phyloP scores from a whole-genome alignment of 2,113 vertebrate genomes.

The Podarcis raffonei region DNA sequence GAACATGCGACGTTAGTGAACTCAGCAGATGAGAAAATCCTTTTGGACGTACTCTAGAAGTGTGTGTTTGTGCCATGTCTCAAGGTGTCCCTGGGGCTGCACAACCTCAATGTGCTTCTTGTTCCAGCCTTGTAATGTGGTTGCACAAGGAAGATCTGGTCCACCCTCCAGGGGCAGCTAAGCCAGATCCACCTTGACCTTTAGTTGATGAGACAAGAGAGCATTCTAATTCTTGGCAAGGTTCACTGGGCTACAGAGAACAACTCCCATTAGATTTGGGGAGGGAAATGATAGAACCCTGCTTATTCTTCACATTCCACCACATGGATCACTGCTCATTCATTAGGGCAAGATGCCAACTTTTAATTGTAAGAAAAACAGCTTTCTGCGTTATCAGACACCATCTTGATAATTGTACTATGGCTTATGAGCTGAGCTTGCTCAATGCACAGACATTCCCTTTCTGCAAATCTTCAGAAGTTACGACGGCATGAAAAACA shows the following conservation, averaged over 20 bases:
- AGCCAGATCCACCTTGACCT: not conserved
- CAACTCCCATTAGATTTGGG: not conserved
- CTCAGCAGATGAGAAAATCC: not conserved
- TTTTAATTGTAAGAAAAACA: not conserved
- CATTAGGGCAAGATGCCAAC: not conserved
- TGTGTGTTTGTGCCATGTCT: not conserved
- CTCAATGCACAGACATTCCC: slow-evolving; percentile 31
- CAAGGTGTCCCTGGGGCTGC: not conserved
- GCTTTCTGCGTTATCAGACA: not conserved
- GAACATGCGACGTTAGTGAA: not conserved
- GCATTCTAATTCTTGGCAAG: not conserved
- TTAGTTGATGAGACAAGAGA: not conserved
- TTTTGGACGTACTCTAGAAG: not conserved
- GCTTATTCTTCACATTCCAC: not conserved
- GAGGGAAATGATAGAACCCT: not conserved
- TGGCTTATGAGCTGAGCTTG: not conserved
- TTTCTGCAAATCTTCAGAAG: slow-evolving; percentile 6
- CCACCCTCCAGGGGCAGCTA: not conserved
- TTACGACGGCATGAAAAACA: not conserved
- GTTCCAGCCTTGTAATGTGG: not conserved
- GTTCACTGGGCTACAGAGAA: slow-evolving; percentile 21
- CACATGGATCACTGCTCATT: not conserved
- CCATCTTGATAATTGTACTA: not conserved
- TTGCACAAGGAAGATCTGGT: not conserved
- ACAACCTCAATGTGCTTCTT: not conserved